Percentiles rank a stretch among this genome's conserved stretches.
phyloP scores from a whole-genome alignment of 2,888 invertebrate species.

The Oconnorella tubifera region DNA sequence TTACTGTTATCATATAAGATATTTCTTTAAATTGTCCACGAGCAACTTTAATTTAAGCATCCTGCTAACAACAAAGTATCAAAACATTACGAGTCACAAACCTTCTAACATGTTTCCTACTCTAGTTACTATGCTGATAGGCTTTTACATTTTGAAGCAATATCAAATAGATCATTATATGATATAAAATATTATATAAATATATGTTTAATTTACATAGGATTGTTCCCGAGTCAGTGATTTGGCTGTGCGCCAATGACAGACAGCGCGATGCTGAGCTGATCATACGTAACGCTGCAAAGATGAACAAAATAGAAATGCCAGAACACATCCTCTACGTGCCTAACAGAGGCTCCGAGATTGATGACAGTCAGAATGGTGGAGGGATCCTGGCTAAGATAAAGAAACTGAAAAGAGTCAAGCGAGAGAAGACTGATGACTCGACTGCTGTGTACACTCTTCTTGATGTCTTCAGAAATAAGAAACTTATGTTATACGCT shows the following conservation, averaged over 20 bases:
- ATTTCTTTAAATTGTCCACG: too few relatives aligned
- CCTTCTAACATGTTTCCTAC: too few relatives aligned
- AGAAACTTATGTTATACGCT: slow-evolving; percentile 29
- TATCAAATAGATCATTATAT: too few relatives aligned
- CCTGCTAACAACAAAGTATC: too few relatives aligned
- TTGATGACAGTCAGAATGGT: slow-evolving; percentile 7
- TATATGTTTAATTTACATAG: too few relatives aligned
- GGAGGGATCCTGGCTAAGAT: slow-evolving; percentile 8
- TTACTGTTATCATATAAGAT: too few relatives aligned
- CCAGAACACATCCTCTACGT: slow-evolving; percentile 29
- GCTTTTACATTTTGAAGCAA: too few relatives aligned
- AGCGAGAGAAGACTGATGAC: neutral
- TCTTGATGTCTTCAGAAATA: slow-evolving; percentile 33
- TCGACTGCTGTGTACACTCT: slow-evolving; percentile 34
- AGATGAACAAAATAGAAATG: slow-evolving; percentile 30
- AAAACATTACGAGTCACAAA: too few relatives aligned
- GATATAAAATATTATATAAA: too few relatives aligned
- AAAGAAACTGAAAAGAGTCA: slow-evolving; percentile 1
- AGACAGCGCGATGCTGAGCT: slow-evolving; percentile 30
- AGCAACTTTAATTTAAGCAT: too few relatives aligned
- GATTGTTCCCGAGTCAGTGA: slow-evolving; percentile 37
- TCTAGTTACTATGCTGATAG: too few relatives aligned
- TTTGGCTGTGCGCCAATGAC: slow-evolving; percentile 38
- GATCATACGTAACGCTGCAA: slow-evolving; percentile 34
- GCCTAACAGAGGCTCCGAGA: neutral